Percentiles rank a stretch among this genome's conserved stretches.
Conservation (phyloP, 2,797 vertebrate genomes). For the Rachycentron canadum region DNA sequence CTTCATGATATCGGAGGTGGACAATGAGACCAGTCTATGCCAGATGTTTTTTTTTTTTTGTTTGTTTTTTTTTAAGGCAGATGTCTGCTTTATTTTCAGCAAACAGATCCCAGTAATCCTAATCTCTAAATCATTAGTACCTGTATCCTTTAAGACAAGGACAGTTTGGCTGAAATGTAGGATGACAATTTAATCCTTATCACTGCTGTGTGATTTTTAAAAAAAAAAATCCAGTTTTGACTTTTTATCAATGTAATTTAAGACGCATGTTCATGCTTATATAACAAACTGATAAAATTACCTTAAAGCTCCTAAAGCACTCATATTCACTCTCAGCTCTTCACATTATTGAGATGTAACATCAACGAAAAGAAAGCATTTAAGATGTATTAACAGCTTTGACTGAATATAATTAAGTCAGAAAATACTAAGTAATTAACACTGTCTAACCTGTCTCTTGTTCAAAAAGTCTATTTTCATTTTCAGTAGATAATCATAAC, state of each 20-base stretch:
- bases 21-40: background rate
- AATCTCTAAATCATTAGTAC: conserved; percentile 3
- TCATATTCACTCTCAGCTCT: background rate
- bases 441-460: conserved; percentile 3
- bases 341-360: background rate
- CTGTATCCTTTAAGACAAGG: background rate
- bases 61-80: background rate
- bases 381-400: background rate
- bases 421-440: background rate
- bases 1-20: background rate
- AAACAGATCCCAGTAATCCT: background rate
- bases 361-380: background rate
- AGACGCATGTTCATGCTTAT: background rate
- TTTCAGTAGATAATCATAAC: background rate
- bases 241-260: background rate
- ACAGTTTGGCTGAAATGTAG: background rate
- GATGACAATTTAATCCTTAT: conserved; percentile 19
- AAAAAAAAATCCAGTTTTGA: background rate
- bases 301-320: background rate
- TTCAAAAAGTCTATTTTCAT: conserved; percentile 19
- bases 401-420: background rate
- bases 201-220: background rate
- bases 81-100: background rate
- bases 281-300: background rate
- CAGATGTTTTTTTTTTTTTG: background rate